These are phyloP conservation scores for Dysmachus trigonus DNA, from an alignment of 2,888 invertebrate species.

Conservation along the genomic window DNA sequence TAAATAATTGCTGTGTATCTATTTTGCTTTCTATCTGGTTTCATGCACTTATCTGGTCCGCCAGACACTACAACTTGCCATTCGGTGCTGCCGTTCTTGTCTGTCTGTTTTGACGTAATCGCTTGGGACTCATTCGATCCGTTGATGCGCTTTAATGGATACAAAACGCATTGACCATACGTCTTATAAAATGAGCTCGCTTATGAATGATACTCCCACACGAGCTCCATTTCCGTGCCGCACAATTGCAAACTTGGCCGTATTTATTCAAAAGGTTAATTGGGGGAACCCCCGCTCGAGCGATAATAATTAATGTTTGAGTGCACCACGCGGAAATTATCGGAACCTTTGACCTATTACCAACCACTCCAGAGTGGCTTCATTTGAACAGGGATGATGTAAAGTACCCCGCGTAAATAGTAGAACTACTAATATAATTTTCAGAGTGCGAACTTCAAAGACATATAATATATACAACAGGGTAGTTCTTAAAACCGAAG, in stretches of 20 bases:
- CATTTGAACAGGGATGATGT: background rate
- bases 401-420: too few relatives aligned
- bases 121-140: background rate
- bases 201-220: background rate
- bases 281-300: background rate
- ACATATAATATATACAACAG: too few relatives aligned
- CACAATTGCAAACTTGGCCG: background rate
- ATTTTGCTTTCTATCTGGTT: background rate
- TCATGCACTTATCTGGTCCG: background rate
- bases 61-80: background rate
- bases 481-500: too few relatives aligned
- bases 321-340: background rate
- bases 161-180: background rate
- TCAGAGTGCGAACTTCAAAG: too few relatives aligned
- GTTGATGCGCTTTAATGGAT: background rate
- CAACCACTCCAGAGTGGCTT: background rate
- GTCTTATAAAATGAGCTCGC: background rate
- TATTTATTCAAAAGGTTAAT: background rate
- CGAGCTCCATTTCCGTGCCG: background rate
- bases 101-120: background rate
- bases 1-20: background rate
- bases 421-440: too few relatives aligned
- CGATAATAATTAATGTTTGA: background rate
- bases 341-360: conserved; percentile 2
- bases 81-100: background rate